A percentile compares a stretch with the other conserved stretches of the same genome.
Evolutionary conservation across 2,888 invertebrate genomes (phyloP).

Genomic region (Chymomyza caudatula): DNA sequence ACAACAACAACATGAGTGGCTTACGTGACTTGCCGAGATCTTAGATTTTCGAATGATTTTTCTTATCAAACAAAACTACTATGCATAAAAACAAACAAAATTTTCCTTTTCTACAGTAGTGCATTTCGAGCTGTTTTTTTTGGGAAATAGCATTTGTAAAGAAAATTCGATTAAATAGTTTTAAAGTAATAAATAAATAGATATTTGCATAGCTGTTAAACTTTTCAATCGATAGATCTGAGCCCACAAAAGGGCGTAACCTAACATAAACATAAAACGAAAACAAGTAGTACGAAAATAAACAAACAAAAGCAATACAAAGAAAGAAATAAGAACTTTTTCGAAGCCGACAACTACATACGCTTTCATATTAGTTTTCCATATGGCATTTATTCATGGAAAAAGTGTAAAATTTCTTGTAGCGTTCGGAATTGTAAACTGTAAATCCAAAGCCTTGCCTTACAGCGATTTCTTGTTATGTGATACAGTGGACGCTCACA

Average conservation of each 20-base stretch:
- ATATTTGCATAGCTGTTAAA: background rate
- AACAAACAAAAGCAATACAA: background rate
- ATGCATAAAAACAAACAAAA: constrained; percentile 12
- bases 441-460: no score
- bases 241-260: background rate
- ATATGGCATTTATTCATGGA: no score
- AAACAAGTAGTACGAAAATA: background rate
- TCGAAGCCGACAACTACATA: background rate
- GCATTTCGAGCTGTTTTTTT: constrained; percentile 33
- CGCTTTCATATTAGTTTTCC: background rate
- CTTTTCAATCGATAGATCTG: background rate
- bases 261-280: background rate
- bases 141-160: constrained; percentile 14
- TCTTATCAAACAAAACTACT: constrained; percentile 31
- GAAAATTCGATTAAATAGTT: background rate
- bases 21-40: constrained; percentile 53
- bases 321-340: background rate
- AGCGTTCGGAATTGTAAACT: no score
- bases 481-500: no score
- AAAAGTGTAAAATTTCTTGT: no score
- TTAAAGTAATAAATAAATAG: background rate
- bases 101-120: constrained; percentile 29
- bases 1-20: constrained; percentile 22
- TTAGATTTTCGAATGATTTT: constrained; percentile 31
- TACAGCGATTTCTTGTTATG: no score